Percentiles rank a stretch among this genome's conserved stretches.
Conservation (phyloP, 2,113 vertebrate species). For the Varanus salvator region DNA sequence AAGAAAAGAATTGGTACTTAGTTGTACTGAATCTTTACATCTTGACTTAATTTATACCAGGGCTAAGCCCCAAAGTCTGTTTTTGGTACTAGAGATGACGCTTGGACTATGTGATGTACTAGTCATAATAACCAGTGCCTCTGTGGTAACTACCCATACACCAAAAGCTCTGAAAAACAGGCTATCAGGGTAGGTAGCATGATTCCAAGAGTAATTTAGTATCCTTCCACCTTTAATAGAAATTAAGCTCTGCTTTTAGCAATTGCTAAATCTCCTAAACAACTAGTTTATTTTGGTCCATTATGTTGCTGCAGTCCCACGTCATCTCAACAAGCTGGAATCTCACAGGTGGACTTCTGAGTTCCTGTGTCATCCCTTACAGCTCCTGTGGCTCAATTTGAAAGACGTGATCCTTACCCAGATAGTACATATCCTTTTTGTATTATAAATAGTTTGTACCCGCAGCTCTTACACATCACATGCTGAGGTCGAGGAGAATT, state of each 20-base stretch:
- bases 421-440: not conserved
- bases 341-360: not conserved
- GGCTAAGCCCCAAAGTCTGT: not conserved
- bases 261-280: not conserved
- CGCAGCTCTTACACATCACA: not conserved
- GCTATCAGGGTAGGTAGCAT: not conserved
- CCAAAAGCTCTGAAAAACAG: not conserved
- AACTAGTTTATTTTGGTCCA: not conserved
- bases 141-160: no score
- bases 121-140: not conserved
- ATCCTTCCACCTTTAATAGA: not conserved
- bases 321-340: not conserved
- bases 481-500: slow-evolving; percentile 25
- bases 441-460: slow-evolving; percentile 4
- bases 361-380: not conserved
- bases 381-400: not conserved
- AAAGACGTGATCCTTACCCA: not conserved
- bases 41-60: not conserved
- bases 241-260: not conserved
- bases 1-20: not conserved
- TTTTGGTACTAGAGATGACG: not conserved
- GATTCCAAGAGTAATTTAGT: not conserved
- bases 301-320: not conserved
- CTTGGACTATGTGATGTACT: not conserved
- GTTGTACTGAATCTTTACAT: not conserved